Evolutionary conservation across 2,797 vertebrate genomes (phyloP).

Genomic region (Coregonus ussuriensis): DNA sequence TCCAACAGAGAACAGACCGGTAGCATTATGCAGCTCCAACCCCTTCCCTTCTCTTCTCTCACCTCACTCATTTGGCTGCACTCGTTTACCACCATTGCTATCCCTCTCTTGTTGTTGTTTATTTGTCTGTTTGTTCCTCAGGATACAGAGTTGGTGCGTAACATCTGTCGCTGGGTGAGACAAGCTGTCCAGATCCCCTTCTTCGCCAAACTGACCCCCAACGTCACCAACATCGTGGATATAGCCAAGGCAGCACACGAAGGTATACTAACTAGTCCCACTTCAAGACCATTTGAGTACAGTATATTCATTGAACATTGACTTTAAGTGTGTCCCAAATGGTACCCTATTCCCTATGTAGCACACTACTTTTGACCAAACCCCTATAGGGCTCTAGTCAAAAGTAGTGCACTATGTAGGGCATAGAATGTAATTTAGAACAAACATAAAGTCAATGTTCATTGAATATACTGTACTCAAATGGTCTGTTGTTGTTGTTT

Average conservation of each 20-base stretch:
- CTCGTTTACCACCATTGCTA: not conserved
- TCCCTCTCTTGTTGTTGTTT: not conserved
- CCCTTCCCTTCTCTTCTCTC: no score
- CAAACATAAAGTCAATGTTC: no score
- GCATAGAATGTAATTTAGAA: no score
- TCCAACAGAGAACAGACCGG: not conserved
- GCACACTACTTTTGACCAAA: no score
- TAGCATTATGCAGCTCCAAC: not conserved
- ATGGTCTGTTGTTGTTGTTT: not conserved
- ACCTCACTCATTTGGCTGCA: not conserved
- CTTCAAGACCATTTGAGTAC: no score
- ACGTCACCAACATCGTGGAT: conserved; percentile 88
- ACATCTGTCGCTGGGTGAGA: conserved; percentile 97
- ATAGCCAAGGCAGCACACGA: conserved; percentile 88
- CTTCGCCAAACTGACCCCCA: conserved; percentile 96
- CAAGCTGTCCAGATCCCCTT: conserved; percentile 88
- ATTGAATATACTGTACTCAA: not conserved
- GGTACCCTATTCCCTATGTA: not conserved
- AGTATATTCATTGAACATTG: no score
- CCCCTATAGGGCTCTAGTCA: no score
- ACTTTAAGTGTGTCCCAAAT: no score
- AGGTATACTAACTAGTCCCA: conserved; percentile 69
- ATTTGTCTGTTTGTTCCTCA: conserved; percentile 45
- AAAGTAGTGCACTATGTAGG: no score
- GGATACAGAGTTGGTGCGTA: conserved; percentile 93